These are phyloP conservation scores for Tipula unca DNA, from an alignment of 2,888 invertebrate genomes.

Conservation along the genomic window DNA sequence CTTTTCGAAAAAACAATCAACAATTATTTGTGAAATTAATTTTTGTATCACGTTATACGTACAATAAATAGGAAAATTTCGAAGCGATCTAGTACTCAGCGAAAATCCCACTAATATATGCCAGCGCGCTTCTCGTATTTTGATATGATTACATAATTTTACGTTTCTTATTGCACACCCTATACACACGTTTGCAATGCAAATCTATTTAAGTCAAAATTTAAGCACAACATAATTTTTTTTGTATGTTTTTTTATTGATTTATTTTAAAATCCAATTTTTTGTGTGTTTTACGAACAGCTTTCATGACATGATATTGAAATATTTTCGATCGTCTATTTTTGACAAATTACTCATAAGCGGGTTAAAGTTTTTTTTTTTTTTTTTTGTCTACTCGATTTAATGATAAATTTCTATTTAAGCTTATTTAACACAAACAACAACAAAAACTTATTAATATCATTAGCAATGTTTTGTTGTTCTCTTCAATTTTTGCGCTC, in stretches of 20 bases:
- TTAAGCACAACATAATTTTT: not conserved
- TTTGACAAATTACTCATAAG: slow-evolving; percentile 8
- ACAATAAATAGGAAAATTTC: no score
- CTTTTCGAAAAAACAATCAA: no score
- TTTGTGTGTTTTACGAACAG: not conserved
- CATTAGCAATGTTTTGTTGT: not conserved
- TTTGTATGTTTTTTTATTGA: not conserved
- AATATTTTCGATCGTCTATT: not conserved
- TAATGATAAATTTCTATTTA: not conserved
- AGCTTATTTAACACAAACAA: not conserved
- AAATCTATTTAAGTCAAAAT: not conserved
- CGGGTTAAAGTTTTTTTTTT: not conserved
- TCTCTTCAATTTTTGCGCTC: not conserved
- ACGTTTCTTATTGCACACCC: not conserved
- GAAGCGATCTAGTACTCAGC: no score
- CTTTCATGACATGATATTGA: not conserved
- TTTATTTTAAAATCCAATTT: not conserved
- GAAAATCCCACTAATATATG: no score
- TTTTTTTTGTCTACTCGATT: not conserved
- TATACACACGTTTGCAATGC: not conserved
- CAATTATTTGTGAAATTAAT: no score
- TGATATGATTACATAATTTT: no score
- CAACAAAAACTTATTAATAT: not conserved
- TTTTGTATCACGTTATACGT: no score
- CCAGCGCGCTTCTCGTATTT: no score